Conservation (phyloP, 2,797 vertebrate genomes). For the Okamejei kenojei region DNA sequence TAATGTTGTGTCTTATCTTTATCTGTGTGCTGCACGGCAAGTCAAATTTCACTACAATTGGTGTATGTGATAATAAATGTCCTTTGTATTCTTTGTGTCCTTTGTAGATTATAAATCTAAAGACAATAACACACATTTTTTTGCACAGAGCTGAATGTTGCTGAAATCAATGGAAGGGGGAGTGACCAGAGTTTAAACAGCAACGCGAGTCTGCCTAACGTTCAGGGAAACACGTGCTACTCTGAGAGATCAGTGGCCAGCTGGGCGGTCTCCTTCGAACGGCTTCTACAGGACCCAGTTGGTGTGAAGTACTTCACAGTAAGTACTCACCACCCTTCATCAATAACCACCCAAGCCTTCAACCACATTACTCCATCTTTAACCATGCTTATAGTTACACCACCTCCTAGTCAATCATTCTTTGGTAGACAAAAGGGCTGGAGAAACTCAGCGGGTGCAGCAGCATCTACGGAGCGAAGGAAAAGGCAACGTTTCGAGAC, state of each 20-base stretch:
- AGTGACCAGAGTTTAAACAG: slow-evolving; percentile 74
- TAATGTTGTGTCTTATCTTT: too few species aligned
- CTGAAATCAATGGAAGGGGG: slow-evolving; percentile 58
- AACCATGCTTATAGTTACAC: neutral
- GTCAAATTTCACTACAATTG: too few species aligned
- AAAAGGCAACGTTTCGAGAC: too few species aligned
- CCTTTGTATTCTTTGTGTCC: too few species aligned
- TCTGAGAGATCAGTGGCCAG: slow-evolving; percentile 68
- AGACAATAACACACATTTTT: slow-evolving; percentile 3
- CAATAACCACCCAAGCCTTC: neutral
- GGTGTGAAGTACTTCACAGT: slow-evolving; percentile 87
- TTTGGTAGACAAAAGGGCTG: neutral
- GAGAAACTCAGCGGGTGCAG: too few species aligned
- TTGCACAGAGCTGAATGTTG: slow-evolving; percentile 75
- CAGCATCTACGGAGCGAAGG: too few species aligned
- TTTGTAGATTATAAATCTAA: neutral
- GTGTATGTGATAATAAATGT: too few species aligned
- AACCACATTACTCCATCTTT: neutral
- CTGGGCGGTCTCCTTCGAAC: slow-evolving; percentile 92
- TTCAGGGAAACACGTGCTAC: slow-evolving; percentile 49
- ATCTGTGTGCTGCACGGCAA: too few species aligned
- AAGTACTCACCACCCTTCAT: slow-evolving; percentile 47
- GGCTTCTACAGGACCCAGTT: slow-evolving; percentile 77
- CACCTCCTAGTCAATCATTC: neutral
- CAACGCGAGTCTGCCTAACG: slow-evolving; percentile 70